Evolutionary conservation across 2,888 invertebrate genomes (phyloP), one percentile per base, ranked within the genome.

Genomic region (Tetropium fuscum): DNA sequence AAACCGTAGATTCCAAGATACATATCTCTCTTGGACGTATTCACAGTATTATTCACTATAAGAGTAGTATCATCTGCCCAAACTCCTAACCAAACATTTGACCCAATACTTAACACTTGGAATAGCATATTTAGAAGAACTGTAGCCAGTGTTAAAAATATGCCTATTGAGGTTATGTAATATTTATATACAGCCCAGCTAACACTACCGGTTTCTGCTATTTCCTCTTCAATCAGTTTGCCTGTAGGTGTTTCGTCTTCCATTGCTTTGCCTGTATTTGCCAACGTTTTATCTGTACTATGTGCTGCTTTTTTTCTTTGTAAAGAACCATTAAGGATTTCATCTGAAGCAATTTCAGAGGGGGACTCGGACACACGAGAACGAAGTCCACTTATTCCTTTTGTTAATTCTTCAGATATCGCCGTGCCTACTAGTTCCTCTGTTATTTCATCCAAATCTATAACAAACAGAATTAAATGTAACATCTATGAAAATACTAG

Each of bases 151-250:
- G 91, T 87, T 51, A 93, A 84, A 48, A 90, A 83, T 72, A 93
- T 81, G 30, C 97, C 95, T 65, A 96, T 91, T 41, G 94, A 92
- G 80, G 87, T 87, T 68, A 96, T 84, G 80, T 98, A 98, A 80
- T 94, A 91, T 71, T 91, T 87, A 83, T 97, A 97, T 0, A 98
- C 96, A 59, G 85, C 83, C 86, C 91, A 89, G 81, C 95, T 94
- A 1, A 98, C 94, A 76, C 92, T 93, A 74, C 98, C 98, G 0
- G 94, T 95, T 84, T 95, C 94, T 0, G 95, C 85, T 79, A 92
- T 94, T 78, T 98, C 98, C 0, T 87, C 87, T 81, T 97, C 95
- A 65, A 97, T 97, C 5, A 98, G 84, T 82, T 93, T 94, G 74
- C 45, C 45, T 5, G 16, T 13, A 7, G 10, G 5, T 83, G 82